Percentiles rank a stretch among this genome's conserved stretches.
These are phyloP conservation scores for Bellardia bayeri DNA, from an alignment of 2,888 invertebrate genomes.

Conservation along the genomic window DNA sequence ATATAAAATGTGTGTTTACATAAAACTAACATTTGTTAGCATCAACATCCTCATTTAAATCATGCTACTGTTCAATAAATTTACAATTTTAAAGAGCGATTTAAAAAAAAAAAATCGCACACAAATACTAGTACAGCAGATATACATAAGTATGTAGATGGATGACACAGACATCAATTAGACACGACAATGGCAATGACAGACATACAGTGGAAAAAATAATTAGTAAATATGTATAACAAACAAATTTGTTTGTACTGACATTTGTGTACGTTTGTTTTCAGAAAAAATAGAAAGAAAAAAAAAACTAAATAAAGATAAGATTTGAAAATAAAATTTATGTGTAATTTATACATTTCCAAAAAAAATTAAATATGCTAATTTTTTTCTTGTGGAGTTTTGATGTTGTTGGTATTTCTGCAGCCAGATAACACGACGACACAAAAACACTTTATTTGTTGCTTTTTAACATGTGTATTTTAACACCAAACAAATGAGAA, in stretches of 20 bases:
- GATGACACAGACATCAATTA: constrained; percentile 29
- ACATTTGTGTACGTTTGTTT: constrained; percentile 52
- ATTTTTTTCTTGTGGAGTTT: constrained; percentile 40
- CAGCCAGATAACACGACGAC: constrained; percentile 61
- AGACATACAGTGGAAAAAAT: constrained; percentile 23
- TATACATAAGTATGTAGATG: no score
- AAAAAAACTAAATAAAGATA: constrained; percentile 56
- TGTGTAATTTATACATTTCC: constrained; percentile 65
- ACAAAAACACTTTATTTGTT: constrained; percentile 16
- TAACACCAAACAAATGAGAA: constrained; percentile 44
- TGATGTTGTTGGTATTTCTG: constrained; percentile 30
- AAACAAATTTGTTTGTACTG: constrained; percentile 62
- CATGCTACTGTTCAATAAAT: constrained; percentile 54
- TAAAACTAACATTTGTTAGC: constrained; percentile 52
- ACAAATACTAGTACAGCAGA: not conserved
- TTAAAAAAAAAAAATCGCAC: not conserved
- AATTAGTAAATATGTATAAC: constrained; percentile 48
- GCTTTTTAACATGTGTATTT: constrained; percentile 60
- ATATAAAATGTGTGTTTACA: not conserved
- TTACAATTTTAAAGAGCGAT: constrained; percentile 33
- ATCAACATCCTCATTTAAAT: constrained; percentile 44
- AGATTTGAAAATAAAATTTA: constrained; percentile 64
- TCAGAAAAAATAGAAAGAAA: constrained; percentile 22
- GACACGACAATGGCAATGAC: constrained; percentile 26
- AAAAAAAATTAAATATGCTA: constrained; percentile 70